phyloP scores from a whole-genome alignment of 2,888 invertebrate genomes.

The Rhorus exstirpatorius region DNA sequence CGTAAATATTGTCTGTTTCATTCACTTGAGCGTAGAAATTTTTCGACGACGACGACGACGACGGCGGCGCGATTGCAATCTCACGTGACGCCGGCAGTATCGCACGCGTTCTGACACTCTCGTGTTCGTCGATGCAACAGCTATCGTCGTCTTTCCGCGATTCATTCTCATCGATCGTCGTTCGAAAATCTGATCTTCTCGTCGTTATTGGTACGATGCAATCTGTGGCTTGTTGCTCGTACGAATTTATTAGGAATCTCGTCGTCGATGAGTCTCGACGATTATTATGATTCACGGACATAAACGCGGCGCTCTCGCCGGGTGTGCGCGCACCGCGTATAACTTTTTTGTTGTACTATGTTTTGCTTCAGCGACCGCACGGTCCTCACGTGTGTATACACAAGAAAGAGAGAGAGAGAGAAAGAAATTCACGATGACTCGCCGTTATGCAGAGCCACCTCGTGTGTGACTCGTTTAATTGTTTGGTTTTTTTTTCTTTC shows the following conservation, averaged over 20 bases:
- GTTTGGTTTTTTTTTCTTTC: slow-evolving; percentile 7
- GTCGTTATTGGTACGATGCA: slow-evolving; percentile 39
- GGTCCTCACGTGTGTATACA: not conserved
- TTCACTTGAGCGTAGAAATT: too few species aligned
- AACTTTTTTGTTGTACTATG: too few species aligned
- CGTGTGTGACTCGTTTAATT: slow-evolving; percentile 17
- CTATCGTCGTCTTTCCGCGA: slow-evolving; percentile 41
- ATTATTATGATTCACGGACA: slow-evolving; percentile 71
- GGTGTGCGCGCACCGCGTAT: too few species aligned
- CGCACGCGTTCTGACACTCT: slow-evolving; percentile 4
- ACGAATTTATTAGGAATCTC: slow-evolving; percentile 63
- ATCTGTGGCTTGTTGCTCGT: slow-evolving; percentile 26
- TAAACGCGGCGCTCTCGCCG: slow-evolving; percentile 44
- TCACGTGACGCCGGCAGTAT: slow-evolving; percentile 10
- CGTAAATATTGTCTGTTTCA: too few species aligned
- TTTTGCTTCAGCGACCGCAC: slow-evolving; percentile 5
- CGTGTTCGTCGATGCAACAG: slow-evolving; percentile 25
- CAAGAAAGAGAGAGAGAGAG: not conserved
- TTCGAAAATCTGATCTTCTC: slow-evolving; percentile 37
- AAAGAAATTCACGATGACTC: slow-evolving; percentile 56
- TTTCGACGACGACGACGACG: slow-evolving; percentile 24
- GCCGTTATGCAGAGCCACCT: slow-evolving; percentile 49
- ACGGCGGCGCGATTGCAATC: slow-evolving; percentile 17
- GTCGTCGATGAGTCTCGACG: slow-evolving; percentile 41
- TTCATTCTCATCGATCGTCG: slow-evolving; percentile 65